Percentiles rank a stretch among this genome's conserved stretches.
Evolutionary conservation across 2,888 invertebrate species (phyloP).

Genomic region (Dendrolimus pini): DNA sequence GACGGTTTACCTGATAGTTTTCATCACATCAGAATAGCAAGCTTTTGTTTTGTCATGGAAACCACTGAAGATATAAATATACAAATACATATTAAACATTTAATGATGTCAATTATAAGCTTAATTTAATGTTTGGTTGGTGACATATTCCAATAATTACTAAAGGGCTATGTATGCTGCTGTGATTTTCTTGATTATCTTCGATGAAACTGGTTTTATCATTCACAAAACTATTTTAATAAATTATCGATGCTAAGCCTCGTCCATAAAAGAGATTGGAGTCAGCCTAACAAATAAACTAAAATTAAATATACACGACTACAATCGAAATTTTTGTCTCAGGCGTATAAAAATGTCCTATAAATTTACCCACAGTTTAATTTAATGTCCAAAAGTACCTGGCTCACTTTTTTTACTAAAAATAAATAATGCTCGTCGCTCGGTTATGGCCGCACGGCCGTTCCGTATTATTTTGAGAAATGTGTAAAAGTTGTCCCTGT

Average conservation of each 20-base stretch:
- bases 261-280: conserved; percentile 67
- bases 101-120: too few species aligned
- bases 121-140: too few species aligned
- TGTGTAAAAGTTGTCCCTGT: conserved; percentile 61
- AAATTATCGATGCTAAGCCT: conserved; percentile 68
- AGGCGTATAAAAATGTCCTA: conserved; percentile 75
- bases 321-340: conserved; percentile 77
- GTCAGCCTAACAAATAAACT: conserved; percentile 71
- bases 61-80: too few species aligned
- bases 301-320: conserved; percentile 75
- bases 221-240: conserved; percentile 73
- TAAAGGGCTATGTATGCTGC: too few species aligned
- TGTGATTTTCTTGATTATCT: too few species aligned
- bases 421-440: conserved; percentile 64
- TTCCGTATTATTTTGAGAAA: conserved; percentile 71
- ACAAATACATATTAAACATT: too few species aligned
- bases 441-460: conserved; percentile 66
- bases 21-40: too few species aligned
- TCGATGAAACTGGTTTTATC: too few species aligned
- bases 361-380: conserved; percentile 76
- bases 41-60: too few species aligned
- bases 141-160: too few species aligned
- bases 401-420: conserved; percentile 66
- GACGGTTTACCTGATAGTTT: too few species aligned
- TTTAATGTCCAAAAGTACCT: conserved; percentile 76